Percentiles rank a stretch among this genome's conserved stretches.
Conservation (phyloP, 2,113 vertebrate species). For the Cololabis saira region DNA sequence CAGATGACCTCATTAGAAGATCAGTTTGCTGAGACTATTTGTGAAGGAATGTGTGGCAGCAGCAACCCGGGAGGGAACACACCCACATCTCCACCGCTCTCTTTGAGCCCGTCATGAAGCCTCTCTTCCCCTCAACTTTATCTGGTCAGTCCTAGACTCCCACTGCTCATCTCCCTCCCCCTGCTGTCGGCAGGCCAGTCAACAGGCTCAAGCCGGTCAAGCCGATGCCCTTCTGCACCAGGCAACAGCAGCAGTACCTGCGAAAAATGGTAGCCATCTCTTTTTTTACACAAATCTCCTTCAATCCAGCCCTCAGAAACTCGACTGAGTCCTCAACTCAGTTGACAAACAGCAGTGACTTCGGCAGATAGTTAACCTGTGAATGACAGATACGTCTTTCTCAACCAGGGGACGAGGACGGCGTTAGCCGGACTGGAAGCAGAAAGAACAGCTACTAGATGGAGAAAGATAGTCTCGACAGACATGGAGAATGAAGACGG, state of each 20-base stretch:
- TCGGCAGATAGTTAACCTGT: slow-evolving; percentile 20
- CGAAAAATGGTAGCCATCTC: neutral
- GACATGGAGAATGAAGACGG: slow-evolving; percentile 50
- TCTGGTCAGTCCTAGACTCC: slow-evolving; percentile 9
- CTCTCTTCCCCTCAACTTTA: slow-evolving; percentile 5
- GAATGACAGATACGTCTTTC: neutral
- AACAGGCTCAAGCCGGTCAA: slow-evolving; percentile 51
- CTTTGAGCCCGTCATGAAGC: slow-evolving; percentile 10
- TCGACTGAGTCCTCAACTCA: neutral
- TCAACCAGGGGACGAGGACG: slow-evolving; percentile 10
- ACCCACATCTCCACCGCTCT: slow-evolving; percentile 2
- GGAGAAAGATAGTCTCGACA: slow-evolving; percentile 53
- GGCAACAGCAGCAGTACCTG: neutral
- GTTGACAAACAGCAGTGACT: slow-evolving; percentile 6
- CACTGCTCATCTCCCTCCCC: neutral
- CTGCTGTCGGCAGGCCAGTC: slow-evolving; percentile 47
- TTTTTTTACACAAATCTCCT: too few relatives aligned
- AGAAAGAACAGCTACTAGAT: slow-evolving; percentile 47
- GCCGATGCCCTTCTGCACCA: slow-evolving; percentile 54
- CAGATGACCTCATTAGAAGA: too few relatives aligned
- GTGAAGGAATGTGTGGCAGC: too few relatives aligned
- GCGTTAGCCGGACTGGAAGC: neutral
- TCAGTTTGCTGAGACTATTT: too few relatives aligned
- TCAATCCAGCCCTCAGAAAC: too few relatives aligned
- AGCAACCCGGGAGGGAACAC: neutral